Percentiles rank a stretch among this genome's conserved stretches.
phyloP scores from a whole-genome alignment of 2,888 invertebrate genomes.

The Sarcophaga caerulescens region DNA sequence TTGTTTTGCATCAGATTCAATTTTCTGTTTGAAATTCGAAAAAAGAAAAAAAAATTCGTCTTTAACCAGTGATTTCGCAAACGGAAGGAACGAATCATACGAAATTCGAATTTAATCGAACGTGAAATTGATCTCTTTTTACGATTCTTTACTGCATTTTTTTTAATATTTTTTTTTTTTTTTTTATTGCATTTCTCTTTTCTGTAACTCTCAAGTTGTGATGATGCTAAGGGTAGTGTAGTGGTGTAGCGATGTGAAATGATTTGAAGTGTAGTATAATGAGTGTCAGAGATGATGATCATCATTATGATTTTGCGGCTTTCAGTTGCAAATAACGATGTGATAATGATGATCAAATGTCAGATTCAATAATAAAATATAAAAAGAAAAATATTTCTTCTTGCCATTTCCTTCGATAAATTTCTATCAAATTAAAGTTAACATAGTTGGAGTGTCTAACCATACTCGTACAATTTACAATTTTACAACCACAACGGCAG shows the following conservation, averaged over 20 bases:
- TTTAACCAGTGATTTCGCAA: too few relatives aligned
- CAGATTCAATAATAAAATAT: slow-evolving; percentile 51
- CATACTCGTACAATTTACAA: background rate
- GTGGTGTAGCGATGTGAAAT: too few relatives aligned
- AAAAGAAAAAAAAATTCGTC: too few relatives aligned
- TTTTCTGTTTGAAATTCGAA: too few relatives aligned
- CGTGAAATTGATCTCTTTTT: slow-evolving; percentile 56
- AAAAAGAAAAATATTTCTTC: slow-evolving; percentile 37
- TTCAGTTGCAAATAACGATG: slow-evolving; percentile 15
- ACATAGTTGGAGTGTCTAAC: slow-evolving; percentile 3
- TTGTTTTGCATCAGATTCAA: too few relatives aligned
- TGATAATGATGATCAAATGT: slow-evolving; percentile 62
- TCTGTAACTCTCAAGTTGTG: too few relatives aligned
- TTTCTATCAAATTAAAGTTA: slow-evolving; percentile 8
- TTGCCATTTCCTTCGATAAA: slow-evolving; percentile 7
- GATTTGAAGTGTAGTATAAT: slow-evolving; percentile 27
- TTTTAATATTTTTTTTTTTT: too few relatives aligned
- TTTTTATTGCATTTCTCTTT: background rate
- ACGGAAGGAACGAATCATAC: slow-evolving; percentile 42
- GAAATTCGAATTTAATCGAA: slow-evolving; percentile 64
- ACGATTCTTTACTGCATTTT: slow-evolving; percentile 9
- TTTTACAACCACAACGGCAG: background rate
- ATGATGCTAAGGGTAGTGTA: too few relatives aligned
- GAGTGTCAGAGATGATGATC: slow-evolving; percentile 16
- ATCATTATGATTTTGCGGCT: slow-evolving; percentile 48